Conservation (phyloP, 2,888 invertebrate species). For the Scrobipalpa costella region DNA sequence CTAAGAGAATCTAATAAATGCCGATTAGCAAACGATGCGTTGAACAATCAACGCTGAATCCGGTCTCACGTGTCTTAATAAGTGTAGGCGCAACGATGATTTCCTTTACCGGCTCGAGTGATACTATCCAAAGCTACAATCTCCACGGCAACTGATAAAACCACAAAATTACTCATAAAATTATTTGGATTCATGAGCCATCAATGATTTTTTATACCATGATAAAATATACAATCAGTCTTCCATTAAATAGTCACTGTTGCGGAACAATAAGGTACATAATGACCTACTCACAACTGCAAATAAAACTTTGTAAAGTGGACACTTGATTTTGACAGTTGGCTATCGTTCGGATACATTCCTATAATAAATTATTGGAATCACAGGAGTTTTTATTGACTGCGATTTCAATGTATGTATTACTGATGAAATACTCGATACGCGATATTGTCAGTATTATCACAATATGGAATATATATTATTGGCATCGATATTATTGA, state of each 20-base stretch:
- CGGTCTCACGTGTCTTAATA: background rate
- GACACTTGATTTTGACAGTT: constrained; percentile 24
- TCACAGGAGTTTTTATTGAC: too few relatives aligned
- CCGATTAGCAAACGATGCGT: background rate
- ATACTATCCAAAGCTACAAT: background rate
- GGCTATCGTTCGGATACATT: constrained; percentile 29
- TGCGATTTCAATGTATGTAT: too few relatives aligned
- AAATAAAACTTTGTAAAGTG: constrained; percentile 6
- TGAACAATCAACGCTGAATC: background rate
- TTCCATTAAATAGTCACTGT: background rate
- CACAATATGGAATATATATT: too few relatives aligned
- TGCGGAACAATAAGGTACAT: background rate
- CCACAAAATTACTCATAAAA: background rate
- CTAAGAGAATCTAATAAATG: background rate
- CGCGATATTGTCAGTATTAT: too few relatives aligned
- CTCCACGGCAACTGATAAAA: constrained; percentile 17
- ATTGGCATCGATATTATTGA: too few relatives aligned
- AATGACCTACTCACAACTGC: background rate
- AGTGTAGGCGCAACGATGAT: background rate
- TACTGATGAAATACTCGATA: too few relatives aligned
- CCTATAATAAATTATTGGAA: too few relatives aligned
- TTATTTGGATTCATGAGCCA: background rate
- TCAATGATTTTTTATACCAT: background rate
- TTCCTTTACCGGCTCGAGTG: background rate
- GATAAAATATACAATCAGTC: background rate